These are phyloP conservation scores for Anguilla marmorata DNA, from an alignment of 2,797 vertebrate species.

Conservation along the genomic window DNA sequence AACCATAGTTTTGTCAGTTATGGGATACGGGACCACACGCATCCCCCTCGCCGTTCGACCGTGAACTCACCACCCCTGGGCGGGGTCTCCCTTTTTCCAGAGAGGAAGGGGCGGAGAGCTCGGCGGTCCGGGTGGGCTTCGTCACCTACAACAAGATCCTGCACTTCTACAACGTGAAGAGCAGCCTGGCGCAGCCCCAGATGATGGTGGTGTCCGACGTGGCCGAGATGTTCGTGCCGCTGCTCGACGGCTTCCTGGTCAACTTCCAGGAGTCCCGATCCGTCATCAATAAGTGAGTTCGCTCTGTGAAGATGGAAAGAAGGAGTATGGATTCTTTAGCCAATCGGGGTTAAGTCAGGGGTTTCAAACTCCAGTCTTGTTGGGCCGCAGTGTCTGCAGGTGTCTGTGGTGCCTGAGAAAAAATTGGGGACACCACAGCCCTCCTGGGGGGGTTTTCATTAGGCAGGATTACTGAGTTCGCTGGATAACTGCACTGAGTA, in stretches of 20 bases:
- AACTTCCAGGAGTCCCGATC: slow-evolving; percentile 86
- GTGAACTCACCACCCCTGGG: too few relatives aligned
- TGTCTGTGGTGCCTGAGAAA: too few relatives aligned
- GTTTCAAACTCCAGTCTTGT: too few relatives aligned
- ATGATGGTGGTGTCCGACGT: slow-evolving; percentile 98
- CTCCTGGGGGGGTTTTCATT: too few relatives aligned
- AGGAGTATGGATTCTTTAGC: too few relatives aligned
- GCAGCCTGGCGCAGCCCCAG: slow-evolving; percentile 93
- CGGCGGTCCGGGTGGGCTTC: slow-evolving; percentile 86
- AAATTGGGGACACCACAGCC: too few relatives aligned
- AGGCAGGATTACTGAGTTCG: too few relatives aligned
- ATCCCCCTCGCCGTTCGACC: neutral
- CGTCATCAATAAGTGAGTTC: slow-evolving; percentile 86
- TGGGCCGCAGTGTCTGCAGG: too few relatives aligned
- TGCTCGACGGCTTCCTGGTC: slow-evolving; percentile 95
- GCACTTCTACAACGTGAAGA: slow-evolving; percentile 97
- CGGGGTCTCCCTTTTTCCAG: slow-evolving; percentile 56
- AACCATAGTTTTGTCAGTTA: neutral
- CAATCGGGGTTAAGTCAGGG: too few relatives aligned
- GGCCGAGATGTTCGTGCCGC: slow-evolving; percentile 90
- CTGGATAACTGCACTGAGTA: too few relatives aligned
- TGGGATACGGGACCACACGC: neutral
- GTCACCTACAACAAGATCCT: slow-evolving; percentile 96
- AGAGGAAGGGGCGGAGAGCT: slow-evolving; percentile 81
- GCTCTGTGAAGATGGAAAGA: neutral